These are phyloP conservation scores for Sitodiplosis mosellana DNA, from an alignment of 1,140 invertebrate genomes.

Conservation along the genomic window DNA sequence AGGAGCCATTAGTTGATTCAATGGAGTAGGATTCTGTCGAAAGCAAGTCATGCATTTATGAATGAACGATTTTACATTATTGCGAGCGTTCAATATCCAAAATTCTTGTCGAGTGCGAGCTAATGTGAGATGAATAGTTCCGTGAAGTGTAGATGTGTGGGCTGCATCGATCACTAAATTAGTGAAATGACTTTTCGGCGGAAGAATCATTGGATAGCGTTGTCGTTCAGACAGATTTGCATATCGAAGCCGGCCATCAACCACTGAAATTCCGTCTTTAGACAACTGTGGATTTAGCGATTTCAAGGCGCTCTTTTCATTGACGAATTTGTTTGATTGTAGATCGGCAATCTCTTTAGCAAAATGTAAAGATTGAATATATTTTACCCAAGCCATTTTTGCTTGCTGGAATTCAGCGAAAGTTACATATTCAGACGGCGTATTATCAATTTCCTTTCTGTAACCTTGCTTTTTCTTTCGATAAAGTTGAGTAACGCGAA, in stretches of 20 bases:
- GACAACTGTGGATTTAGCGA: no score
- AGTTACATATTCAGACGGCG: no score
- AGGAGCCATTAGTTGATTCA: constrained; percentile 6
- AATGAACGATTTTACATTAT: neutral
- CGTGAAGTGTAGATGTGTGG: neutral
- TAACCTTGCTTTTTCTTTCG: no score
- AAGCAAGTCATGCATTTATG: neutral
- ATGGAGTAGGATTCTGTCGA: neutral
- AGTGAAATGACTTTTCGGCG: neutral
- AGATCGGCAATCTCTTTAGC: no score
- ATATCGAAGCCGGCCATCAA: neutral
- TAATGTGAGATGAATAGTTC: neutral
- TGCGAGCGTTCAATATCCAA: constrained; percentile 6
- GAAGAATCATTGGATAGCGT: neutral
- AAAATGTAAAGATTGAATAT: no score
- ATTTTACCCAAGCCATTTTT: no score
- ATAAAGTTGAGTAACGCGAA: no score
- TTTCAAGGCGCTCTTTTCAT: no score
- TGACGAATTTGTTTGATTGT: no score
- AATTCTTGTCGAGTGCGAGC: constrained; percentile 3
- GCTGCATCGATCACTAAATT: neutral
- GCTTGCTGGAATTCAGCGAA: no score
- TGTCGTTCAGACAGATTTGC: neutral
- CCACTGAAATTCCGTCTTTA: neutral
- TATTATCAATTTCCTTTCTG: no score